Evolutionary conservation across 2,113 vertebrate genomes (phyloP).

Genomic region (Pluvianellus socialis): DNA sequence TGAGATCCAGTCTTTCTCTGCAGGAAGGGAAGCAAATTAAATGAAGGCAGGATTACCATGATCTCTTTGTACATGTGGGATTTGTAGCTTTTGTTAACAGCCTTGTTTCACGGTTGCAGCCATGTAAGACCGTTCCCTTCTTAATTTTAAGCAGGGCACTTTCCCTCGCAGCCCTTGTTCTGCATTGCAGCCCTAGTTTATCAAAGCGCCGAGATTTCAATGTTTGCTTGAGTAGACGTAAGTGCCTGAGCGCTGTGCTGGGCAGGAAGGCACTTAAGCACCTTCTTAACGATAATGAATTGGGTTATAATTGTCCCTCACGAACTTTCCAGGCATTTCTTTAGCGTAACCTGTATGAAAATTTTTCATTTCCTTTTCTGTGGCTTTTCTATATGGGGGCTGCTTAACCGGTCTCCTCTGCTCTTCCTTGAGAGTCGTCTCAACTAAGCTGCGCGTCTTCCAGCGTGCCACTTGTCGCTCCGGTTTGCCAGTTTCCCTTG

Average conservation of each 20-base stretch:
- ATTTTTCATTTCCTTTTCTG: background rate
- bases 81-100: constrained; percentile 8
- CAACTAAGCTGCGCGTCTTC: background rate
- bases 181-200: background rate
- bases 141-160: background rate
- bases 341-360: background rate
- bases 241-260: background rate
- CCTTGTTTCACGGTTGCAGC: background rate
- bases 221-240: background rate
- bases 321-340: accelerated
- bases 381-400: background rate
- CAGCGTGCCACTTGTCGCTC: accelerated
- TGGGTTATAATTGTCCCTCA: background rate
- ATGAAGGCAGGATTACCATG: background rate
- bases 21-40: background rate
- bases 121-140: background rate
- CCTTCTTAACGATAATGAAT: background rate
- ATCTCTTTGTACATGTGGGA: background rate
- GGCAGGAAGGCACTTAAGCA: background rate
- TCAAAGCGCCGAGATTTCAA: background rate
- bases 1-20: background rate
- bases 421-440: background rate
- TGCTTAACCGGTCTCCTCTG: background rate
- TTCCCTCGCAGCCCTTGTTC: background rate
- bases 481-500: background rate